phyloP scores from a whole-genome alignment of 2,113 vertebrate species.

The Bombycilla garrulus region DNA sequence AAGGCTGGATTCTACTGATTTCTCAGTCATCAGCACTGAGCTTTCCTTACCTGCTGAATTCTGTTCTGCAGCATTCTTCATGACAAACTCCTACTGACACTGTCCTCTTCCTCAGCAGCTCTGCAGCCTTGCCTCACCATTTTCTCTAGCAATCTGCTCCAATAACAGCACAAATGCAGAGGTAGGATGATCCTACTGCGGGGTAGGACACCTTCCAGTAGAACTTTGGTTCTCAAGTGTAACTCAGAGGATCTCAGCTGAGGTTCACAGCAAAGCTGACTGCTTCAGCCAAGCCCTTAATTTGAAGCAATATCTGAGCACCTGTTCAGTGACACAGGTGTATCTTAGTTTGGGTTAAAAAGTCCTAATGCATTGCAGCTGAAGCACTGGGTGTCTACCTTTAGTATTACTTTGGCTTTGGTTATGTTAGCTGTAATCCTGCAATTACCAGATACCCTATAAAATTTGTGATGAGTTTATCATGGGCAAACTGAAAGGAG shows the following conservation, averaged over 20 bases:
- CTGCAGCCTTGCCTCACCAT: not conserved
- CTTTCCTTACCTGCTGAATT: not conserved
- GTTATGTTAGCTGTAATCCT: not conserved
- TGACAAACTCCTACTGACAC: not conserved
- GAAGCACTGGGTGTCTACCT: not conserved
- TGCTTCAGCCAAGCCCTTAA: not conserved
- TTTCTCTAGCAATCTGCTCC: not conserved
- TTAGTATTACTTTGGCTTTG: not conserved
- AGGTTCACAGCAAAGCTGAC: not conserved
- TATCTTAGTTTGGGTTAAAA: not conserved
- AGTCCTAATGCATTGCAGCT: not conserved
- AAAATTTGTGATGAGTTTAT: not conserved
- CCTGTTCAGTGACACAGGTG: not conserved
- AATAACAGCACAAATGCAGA: fast-evolving
- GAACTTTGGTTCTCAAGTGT: not conserved
- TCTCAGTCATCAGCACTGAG: not conserved
- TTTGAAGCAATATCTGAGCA: not conserved
- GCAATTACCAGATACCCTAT: not conserved
- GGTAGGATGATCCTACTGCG: not conserved
- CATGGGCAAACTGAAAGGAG: not conserved
- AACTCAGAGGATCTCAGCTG: not conserved
- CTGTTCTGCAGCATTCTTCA: not conserved
- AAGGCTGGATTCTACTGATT: not conserved
- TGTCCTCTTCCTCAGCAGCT: not conserved
- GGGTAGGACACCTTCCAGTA: fast-evolving